Conservation (phyloP, 2,113 vertebrate species). For the Hirundichthys speculiger region DNA sequence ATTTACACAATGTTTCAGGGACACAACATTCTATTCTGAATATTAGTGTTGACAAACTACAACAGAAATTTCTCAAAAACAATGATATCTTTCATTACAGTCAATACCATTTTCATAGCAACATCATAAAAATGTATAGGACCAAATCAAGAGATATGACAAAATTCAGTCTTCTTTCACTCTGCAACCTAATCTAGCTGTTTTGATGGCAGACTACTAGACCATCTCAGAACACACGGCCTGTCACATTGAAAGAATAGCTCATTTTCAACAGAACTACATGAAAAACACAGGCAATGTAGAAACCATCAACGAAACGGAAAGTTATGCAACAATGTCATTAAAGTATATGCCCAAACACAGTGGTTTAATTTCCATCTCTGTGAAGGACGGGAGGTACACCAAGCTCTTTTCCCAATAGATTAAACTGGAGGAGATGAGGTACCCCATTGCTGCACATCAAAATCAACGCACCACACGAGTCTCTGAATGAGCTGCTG, state of each 20-base stretch:
- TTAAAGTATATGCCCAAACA: conserved; percentile 43
- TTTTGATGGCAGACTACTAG: conserved; percentile 26
- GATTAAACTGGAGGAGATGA: conserved; percentile 75
- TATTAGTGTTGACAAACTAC: conserved; percentile 31
- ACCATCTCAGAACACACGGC: conserved; percentile 31
- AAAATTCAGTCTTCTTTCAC: conserved; percentile 25
- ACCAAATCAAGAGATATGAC: conserved; percentile 31
- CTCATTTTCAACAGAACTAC: conserved; percentile 51
- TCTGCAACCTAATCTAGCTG: conserved; percentile 13
- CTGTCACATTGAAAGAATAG: conserved; percentile 36
- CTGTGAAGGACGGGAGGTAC: conserved; percentile 55
- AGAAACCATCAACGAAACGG: conserved; percentile 54
- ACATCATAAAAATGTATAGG: not conserved
- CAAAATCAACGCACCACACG: conserved; percentile 59
- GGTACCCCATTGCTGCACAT: conserved; percentile 62
- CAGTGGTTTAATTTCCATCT: conserved; percentile 57
- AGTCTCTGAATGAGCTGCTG: conserved; percentile 66
- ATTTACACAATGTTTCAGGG: conserved; percentile 53
- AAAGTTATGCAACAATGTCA: conserved; percentile 58
- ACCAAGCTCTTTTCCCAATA: conserved; percentile 69
- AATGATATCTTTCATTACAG: conserved; percentile 23
- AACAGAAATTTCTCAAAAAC: conserved; percentile 34
- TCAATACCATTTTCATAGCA: conserved; percentile 4
- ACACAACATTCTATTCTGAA: conserved; percentile 46
- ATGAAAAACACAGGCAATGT: not conserved